Conservation (phyloP, 2,113 vertebrate species). For the Tylochromis polylepis region DNA sequence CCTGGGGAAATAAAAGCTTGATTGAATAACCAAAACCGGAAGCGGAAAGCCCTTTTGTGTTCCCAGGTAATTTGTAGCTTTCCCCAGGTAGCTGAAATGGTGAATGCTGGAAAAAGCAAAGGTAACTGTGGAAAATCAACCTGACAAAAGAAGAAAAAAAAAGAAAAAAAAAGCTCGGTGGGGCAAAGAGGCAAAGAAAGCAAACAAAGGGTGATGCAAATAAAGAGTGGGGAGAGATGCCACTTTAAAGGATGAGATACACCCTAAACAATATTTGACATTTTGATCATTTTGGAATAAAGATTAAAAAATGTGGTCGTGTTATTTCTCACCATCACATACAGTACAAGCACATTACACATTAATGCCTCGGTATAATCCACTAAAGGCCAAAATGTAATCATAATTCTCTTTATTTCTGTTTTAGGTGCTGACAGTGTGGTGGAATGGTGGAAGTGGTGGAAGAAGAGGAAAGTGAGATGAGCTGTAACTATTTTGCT, state of each 20-base stretch:
- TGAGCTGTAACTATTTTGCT: not conserved
- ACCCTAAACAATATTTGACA: not conserved
- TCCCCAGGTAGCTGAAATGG: not conserved
- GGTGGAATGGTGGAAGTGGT: constrained; percentile 1
- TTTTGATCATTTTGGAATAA: not conserved
- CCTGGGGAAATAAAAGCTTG: not conserved
- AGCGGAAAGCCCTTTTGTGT: not conserved
- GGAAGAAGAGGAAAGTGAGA: constrained; percentile 19
- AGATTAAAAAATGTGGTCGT: not conserved
- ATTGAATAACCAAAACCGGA: not conserved
- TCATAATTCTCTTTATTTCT: not conserved
- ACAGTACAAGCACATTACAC: not conserved
- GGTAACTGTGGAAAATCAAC: not conserved
- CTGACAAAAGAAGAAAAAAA: not conserved
- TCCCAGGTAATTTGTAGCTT: not conserved
- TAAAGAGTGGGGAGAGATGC: not conserved
- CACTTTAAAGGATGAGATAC: not conserved
- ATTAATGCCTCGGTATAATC: not conserved
- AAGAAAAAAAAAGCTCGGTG: not conserved
- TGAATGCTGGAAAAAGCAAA: not conserved
- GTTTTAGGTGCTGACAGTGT: not conserved
- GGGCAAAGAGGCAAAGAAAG: not conserved
- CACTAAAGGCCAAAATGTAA: not conserved
- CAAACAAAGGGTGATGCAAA: not conserved
- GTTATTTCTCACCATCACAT: not conserved